These are phyloP conservation scores for Shinisaurus crocodilurus DNA, from an alignment of 2,113 vertebrate species.

Conservation along the genomic window DNA sequence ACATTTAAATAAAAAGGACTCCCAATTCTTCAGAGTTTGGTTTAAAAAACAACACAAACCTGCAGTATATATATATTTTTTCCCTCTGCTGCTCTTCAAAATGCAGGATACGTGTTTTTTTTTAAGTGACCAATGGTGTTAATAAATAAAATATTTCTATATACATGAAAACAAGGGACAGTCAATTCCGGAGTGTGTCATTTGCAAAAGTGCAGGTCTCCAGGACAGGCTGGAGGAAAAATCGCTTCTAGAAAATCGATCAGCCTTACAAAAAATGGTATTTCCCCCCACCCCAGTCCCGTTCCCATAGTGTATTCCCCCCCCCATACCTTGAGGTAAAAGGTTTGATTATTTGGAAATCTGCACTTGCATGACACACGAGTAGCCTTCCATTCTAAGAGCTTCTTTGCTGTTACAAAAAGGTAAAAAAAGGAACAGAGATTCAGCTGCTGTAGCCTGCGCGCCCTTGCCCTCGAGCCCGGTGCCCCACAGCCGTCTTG, in stretches of 20 bases:
- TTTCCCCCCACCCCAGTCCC: not conserved
- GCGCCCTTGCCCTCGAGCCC: not conserved
- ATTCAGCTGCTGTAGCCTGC: not conserved
- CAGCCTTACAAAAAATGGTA: conserved; percentile 63
- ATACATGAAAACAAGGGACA: conserved; percentile 71
- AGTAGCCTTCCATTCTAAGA: conserved; percentile 11
- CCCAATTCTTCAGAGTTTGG: conserved; percentile 18
- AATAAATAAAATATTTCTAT: conserved; percentile 86
- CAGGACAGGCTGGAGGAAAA: conserved; percentile 51
- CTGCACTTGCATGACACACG: conserved; percentile 31
- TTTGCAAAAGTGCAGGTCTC: conserved; percentile 57
- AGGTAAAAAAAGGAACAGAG: fast-evolving
- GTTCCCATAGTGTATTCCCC: not conserved
- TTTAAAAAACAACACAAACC: conserved; percentile 14
- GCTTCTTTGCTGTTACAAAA: conserved; percentile 18
- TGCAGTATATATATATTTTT: conserved; percentile 9
- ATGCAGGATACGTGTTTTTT: conserved; percentile 36
- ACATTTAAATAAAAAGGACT: conserved; percentile 49
- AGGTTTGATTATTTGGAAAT: conserved; percentile 68
- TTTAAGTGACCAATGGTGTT: conserved; percentile 72
- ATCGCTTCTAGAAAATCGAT: conserved; percentile 62
- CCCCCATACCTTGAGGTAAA: conserved; percentile 70
- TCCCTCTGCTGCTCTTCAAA: conserved; percentile 16
- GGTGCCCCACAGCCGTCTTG: not conserved
- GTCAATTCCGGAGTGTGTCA: conserved; percentile 49